A percentile compares a stretch with the other conserved stretches of the same genome.
These are phyloP conservation scores for Galerucella nymphaeae DNA, from an alignment of 2,888 invertebrate species.

Conservation along the genomic window DNA sequence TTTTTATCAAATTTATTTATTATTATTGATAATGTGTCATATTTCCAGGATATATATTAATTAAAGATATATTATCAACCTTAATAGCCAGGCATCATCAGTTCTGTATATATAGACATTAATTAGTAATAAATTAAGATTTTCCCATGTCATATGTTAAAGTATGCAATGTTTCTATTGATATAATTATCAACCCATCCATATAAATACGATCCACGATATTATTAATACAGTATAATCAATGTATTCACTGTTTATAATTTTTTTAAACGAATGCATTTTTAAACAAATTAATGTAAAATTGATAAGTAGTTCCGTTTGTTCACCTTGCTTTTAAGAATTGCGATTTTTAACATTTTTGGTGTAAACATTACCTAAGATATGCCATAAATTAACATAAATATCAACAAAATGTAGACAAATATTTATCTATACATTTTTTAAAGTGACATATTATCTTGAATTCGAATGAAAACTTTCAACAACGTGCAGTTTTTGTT, in stretches of 20 bases:
- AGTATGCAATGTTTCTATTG: no score
- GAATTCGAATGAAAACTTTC: no score
- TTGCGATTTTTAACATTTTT: not conserved
- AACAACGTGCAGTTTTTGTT: no score
- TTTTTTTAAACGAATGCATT: not conserved
- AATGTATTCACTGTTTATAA: no score
- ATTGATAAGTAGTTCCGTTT: not conserved
- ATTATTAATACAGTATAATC: no score
- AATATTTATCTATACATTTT: no score
- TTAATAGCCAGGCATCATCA: not conserved
- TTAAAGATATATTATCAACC: not conserved
- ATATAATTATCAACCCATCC: no score
- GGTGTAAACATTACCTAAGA: not conserved
- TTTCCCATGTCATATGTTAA: not conserved
- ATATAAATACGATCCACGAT: no score
- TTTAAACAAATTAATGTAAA: not conserved
- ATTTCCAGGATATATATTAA: constrained; percentile 1
- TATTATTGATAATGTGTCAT: not conserved
- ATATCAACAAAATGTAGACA: not conserved
- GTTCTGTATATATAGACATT: not conserved
- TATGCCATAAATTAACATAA: not conserved
- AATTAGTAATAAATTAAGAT: not conserved
- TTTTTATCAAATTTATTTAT: not conserved
- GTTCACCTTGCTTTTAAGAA: not conserved
- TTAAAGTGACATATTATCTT: no score